A percentile compares a stretch with the other conserved stretches of the same genome.
Conservation (phyloP, 2,888 invertebrate species). For the Drosophila picticornis region DNA sequence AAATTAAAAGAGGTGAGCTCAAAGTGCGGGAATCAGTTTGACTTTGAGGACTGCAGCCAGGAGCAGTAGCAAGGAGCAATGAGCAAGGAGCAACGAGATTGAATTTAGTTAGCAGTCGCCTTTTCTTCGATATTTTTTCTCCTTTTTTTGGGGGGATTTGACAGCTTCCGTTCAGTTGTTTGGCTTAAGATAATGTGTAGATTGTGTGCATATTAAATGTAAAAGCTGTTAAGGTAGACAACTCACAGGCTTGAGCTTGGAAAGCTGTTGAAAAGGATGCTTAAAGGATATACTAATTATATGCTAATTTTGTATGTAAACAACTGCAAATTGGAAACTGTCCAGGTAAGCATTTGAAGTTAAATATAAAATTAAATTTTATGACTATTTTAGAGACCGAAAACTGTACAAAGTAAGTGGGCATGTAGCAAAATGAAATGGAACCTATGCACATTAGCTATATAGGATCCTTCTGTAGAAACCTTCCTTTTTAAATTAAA, state of each 20-base stretch:
- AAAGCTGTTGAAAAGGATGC: background rate
- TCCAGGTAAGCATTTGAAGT: background rate
- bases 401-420: background rate
- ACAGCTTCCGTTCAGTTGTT: conserved; percentile 24
- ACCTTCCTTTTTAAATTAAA: background rate
- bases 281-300: background rate
- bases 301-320: background rate
- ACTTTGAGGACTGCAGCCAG: conserved; percentile 1
- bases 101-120: conserved; percentile 8
- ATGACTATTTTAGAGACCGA: background rate
- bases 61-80: background rate
- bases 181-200: conserved; percentile 23
- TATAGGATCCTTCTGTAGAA: background rate
- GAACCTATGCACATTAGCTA: background rate
- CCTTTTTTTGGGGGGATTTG: conserved; percentile 17
- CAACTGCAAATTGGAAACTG: background rate
- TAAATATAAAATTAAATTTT: background rate
- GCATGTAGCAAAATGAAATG: background rate
- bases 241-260: background rate
- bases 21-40: conserved; percentile 15
- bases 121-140: conserved; percentile 12
- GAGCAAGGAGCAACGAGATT: conserved; percentile 4
- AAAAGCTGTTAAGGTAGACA: background rate
- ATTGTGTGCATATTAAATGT: conserved; percentile 16
- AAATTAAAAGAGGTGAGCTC: conserved; percentile 47